Conservation (phyloP, 2,797 vertebrate genomes). For the Microhierax caerulescens region DNA sequence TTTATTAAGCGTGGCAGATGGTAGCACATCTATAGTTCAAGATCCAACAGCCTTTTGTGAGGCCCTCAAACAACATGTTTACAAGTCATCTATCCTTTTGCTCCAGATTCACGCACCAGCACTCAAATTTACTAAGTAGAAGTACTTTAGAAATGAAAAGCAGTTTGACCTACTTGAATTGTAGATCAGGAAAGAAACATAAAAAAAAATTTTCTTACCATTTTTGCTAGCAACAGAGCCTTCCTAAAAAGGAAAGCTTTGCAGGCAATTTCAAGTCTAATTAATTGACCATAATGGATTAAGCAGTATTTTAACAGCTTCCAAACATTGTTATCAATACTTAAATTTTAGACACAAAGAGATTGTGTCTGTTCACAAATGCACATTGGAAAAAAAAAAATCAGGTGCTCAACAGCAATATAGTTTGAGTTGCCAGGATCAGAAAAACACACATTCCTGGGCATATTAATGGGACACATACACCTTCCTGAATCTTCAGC, state of each 20-base stretch:
- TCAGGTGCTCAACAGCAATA: not conserved
- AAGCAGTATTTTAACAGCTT: not conserved
- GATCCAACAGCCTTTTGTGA: not conserved
- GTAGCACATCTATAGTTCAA: not conserved
- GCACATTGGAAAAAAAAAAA: not conserved
- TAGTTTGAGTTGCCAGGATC: not conserved
- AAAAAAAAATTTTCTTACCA: not conserved
- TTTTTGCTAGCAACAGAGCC: not conserved
- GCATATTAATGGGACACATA: not conserved
- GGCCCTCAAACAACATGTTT: not conserved
- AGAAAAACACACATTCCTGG: not conserved
- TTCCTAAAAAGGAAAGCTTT: not conserved
- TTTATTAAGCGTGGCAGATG: not conserved
- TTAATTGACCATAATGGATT: conserved; percentile 9
- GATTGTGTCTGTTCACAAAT: not conserved
- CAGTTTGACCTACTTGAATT: conserved; percentile 36
- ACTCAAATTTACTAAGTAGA: not conserved
- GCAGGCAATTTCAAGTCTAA: not conserved
- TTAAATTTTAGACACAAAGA: not conserved
- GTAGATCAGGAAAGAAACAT: not conserved
- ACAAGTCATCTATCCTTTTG: not conserved
- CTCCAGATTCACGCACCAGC: not conserved
- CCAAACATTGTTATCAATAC: not conserved
- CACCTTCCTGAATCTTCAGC: not conserved
- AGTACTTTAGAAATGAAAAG: not conserved